Evolutionary conservation across 2,888 invertebrate species (phyloP), one percentile per base, ranked within the genome.

Genomic region (Teinopalpus imperialis): DNA sequence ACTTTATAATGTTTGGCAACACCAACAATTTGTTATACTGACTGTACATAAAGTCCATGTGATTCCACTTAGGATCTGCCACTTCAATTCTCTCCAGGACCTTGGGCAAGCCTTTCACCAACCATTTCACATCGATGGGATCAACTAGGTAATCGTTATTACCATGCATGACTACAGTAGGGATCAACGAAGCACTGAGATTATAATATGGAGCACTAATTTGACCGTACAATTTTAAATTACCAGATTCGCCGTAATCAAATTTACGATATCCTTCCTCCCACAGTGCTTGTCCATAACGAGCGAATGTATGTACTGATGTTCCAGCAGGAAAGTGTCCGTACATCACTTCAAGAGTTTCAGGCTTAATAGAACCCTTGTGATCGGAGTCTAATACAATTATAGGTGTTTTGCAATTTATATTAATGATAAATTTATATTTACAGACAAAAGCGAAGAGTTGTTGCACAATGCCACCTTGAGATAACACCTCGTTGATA

Each of bases 271-370:
- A 78, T 5, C 34, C 53, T 24, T 52, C 57, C 0, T 48, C 54
- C 0, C 27, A 4, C 2, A 57, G 44, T 4, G 66, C 53, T 43
- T 76, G 74, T 2, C 53, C 44, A 20, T 59, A 61, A 39, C 76
- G 75, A 1, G 57, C 45, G 7, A 74, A 31, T 13, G 62, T 69
- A 49, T 59, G 72, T 8, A 62, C 57, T 0, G 75, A 75, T 1
- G 63, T 64, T 0, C 73, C 72, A 0, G 65, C 60, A 0, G 74
- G 72, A n/a, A 58, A 65, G 23, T 75, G 69, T 0, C 54, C 41
- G 13, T 34, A 37, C 1, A 49, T 9, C 8, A 34, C 7, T 27
- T 59, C 0, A 61, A 4, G 2, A 61, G 47, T 0, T 46, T 35
- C 0, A 52, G 46, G 4, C 55, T 52, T 34, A 64, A 74, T 1